phyloP scores from a whole-genome alignment of 2,888 invertebrate species.

The Cotesia congregata region DNA sequence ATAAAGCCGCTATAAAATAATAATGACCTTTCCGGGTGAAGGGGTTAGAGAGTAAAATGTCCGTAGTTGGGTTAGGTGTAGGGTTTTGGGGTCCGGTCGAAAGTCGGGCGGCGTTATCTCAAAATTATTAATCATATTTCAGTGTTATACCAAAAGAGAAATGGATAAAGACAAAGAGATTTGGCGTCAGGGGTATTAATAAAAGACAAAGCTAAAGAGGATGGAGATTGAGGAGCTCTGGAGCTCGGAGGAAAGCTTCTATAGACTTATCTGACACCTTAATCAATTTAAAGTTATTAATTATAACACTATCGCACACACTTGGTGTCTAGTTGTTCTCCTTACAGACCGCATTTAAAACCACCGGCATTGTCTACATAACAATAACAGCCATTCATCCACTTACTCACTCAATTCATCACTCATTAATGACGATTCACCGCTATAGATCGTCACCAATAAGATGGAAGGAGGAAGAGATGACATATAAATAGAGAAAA shows the following conservation, averaged over 20 bases:
- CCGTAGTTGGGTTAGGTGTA: background rate
- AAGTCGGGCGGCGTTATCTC: slow-evolving; percentile 61
- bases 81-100: slow-evolving; percentile 47
- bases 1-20: slow-evolving; percentile 51
- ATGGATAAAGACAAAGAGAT: slow-evolving; percentile 16
- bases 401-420: slow-evolving; percentile 12
- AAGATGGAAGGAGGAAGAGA: background rate
- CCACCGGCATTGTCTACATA: slow-evolving; percentile 26
- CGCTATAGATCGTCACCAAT: background rate
- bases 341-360: slow-evolving; percentile 17
- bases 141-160: background rate
- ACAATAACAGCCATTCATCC: slow-evolving; percentile 24
- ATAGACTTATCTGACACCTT: slow-evolving; percentile 70
- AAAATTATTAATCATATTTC: slow-evolving; percentile 67
- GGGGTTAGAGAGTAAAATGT: slow-evolving; percentile 16
- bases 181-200: background rate
- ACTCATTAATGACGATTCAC: slow-evolving; percentile 15
- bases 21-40: background rate
- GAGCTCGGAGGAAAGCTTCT: slow-evolving; percentile 52
- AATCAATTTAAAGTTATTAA: slow-evolving; percentile 68
- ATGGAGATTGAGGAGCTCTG: slow-evolving; percentile 1
- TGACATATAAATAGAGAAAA: too few species aligned
- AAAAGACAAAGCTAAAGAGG: background rate
- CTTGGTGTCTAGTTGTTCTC: background rate
- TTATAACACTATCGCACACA: slow-evolving; percentile 50